These are phyloP conservation scores for Nerophis ophidion DNA, from an alignment of 2,113 vertebrate species.

Conservation along the genomic window DNA sequence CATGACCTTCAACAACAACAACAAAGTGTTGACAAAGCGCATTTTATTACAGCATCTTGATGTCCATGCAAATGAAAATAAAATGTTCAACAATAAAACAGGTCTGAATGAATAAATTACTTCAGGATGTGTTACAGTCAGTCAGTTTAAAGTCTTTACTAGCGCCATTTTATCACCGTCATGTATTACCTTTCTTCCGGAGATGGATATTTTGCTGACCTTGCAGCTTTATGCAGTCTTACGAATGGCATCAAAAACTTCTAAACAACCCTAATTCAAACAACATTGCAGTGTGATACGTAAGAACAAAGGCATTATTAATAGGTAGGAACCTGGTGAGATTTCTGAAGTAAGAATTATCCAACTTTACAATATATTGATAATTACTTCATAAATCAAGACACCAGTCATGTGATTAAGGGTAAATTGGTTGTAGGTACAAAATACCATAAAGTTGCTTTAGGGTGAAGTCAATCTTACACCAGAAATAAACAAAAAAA, in stretches of 20 bases:
- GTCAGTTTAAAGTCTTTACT: neutral
- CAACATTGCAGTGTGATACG: neutral
- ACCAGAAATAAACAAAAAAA: neutral
- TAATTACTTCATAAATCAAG: neutral
- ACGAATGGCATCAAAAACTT: neutral
- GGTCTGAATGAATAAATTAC: neutral
- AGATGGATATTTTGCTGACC: neutral
- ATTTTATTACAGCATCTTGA: conserved; percentile 41
- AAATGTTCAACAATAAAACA: conserved; percentile 11
- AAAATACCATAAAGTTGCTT: neutral
- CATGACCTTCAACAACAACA: neutral
- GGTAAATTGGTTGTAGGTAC: neutral
- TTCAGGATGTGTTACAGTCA: neutral
- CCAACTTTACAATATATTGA: neutral
- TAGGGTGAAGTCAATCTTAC: neutral
- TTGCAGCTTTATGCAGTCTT: neutral
- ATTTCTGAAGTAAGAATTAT: neutral
- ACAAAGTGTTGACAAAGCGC: conserved; percentile 3
- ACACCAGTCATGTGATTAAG: neutral
- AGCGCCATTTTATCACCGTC: neutral
- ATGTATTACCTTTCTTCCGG: neutral
- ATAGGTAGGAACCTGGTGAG: neutral
- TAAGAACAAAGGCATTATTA: neutral
- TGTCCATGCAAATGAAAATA: conserved; percentile 22
- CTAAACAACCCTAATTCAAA: neutral